Conservation (phyloP, 2,888 invertebrate genomes). For the Iselma pallidipennis region DNA sequence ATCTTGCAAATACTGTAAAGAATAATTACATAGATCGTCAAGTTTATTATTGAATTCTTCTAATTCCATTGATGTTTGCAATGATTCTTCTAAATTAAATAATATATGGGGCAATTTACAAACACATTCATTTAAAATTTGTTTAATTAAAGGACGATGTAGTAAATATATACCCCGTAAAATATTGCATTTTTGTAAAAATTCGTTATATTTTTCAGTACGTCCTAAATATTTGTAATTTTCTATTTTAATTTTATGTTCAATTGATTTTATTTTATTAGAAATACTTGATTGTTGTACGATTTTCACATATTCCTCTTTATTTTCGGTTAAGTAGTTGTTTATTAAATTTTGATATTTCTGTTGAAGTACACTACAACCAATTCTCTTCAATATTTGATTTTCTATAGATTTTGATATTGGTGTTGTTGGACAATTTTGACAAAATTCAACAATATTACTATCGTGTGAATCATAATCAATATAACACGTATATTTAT, state of each 20-base stretch:
- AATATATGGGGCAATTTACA: constrained; percentile 59
- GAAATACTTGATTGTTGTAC: constrained; percentile 65
- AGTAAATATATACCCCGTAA: constrained; percentile 63
- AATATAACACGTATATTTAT: background rate
- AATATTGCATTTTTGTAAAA: constrained; percentile 61
- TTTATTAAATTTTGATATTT: constrained; percentile 60
- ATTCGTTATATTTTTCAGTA: constrained; percentile 63
- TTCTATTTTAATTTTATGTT: constrained; percentile 55
- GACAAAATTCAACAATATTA: constrained; percentile 17
- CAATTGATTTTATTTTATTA: constrained; percentile 62
- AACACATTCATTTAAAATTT: constrained; percentile 60
- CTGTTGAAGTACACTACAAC: constrained; percentile 59
- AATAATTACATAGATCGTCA: constrained; percentile 32
- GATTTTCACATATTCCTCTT: constrained; percentile 62
- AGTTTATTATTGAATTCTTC: constrained; percentile 32
- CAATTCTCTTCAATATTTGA: constrained; percentile 63
- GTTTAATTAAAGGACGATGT: constrained; percentile 65
- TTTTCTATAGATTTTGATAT: constrained; percentile 66
- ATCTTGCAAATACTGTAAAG: constrained; percentile 31
- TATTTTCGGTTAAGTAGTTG: constrained; percentile 60
- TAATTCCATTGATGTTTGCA: constrained; percentile 30
- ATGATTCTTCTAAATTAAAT: constrained; percentile 54
- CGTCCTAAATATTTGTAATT: constrained; percentile 65
- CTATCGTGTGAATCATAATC: background rate
- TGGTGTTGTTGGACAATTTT: constrained; percentile 53